Base-by-base conservation (phyloP, 2,888 invertebrate genomes). In the Isotomurus palustris region DNA sequence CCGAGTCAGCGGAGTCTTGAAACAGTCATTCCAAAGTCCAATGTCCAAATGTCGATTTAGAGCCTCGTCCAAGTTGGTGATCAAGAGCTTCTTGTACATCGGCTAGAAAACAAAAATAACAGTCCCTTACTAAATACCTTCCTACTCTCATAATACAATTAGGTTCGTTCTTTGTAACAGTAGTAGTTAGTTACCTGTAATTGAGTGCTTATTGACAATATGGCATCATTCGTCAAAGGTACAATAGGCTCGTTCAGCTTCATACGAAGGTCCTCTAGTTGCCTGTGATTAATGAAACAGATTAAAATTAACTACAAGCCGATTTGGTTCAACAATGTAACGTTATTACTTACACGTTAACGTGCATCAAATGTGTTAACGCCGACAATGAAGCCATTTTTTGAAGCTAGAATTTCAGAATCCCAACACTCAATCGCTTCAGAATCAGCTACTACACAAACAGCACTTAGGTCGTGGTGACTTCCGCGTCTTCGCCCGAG, bases 1-100 rank as follows among this genome's bases (percentile, higher is more conserved):
- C 22, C 62, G 61, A 22, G 67, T 66, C 56, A 70, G 53, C n/a
- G 70, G 70, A 36, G 66, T 67, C 48, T 70, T 70, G 58, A 70
- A 70, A 44, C 70, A 70, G 56, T 68, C 68, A 47, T 63, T 62
- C 70, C 70, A 70, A 64, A 70, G 58, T 29, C 60, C 65, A 24
- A 56, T 60, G 49, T 70, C 70, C 27, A 70, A 41, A 45, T 66
- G 66, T 47, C 67, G 64, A 38, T 38, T 5, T 32, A 60, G 47
- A 35, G 60, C 57, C 45, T 63, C 63, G 29, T 70, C 70, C 64
- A 70, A 53, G 50, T 70, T 68, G 52, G 55, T 59, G 53, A 70
- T 64, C 1, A 70, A 55, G 14, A 70, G 45, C 47, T 66, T 62
- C 57, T 60, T 67, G 56, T 70, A 70, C 22, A 68, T 35, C 8